Evolutionary conservation across 2,797 vertebrate species (phyloP).

Genomic region (Buphagus erythrorhynchus): DNA sequence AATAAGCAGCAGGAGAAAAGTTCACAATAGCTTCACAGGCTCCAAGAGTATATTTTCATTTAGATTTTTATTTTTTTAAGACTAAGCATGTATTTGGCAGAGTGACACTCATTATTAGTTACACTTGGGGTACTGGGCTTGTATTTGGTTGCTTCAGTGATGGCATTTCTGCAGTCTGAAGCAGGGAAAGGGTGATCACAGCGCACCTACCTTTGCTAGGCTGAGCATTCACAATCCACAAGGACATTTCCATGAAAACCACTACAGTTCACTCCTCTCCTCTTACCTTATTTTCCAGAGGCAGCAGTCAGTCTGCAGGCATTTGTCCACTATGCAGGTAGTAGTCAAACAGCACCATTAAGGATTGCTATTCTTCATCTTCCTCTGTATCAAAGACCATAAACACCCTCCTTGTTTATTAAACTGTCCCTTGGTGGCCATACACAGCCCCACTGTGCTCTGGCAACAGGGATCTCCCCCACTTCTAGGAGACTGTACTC

Average conservation of each 20-base stretch:
- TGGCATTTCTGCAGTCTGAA: not conserved
- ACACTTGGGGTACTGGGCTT: not conserved
- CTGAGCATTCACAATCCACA: not conserved
- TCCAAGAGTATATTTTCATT: not conserved
- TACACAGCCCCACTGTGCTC: fast-evolving
- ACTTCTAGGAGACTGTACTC: not conserved
- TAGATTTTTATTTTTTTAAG: not conserved
- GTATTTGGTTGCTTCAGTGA: not conserved
- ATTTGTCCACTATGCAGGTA: not conserved
- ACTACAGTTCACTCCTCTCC: not conserved
- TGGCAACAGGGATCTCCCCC: fast-evolving
- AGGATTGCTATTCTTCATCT: not conserved
- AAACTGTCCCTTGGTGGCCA: too few relatives aligned
- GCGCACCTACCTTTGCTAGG: not conserved
- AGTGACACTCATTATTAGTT: not conserved
- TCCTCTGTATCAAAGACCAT: not conserved
- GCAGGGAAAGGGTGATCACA: not conserved
- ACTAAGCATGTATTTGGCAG: not conserved
- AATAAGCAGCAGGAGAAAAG: not conserved
- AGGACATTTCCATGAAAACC: not conserved
- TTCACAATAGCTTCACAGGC: not conserved
- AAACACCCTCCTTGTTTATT: too few relatives aligned
- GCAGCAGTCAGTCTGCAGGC: not conserved
- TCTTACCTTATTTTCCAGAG: not conserved
- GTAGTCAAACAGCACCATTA: not conserved